Conservation (phyloP, 2,888 invertebrate genomes). For the Eledona agricola region DNA sequence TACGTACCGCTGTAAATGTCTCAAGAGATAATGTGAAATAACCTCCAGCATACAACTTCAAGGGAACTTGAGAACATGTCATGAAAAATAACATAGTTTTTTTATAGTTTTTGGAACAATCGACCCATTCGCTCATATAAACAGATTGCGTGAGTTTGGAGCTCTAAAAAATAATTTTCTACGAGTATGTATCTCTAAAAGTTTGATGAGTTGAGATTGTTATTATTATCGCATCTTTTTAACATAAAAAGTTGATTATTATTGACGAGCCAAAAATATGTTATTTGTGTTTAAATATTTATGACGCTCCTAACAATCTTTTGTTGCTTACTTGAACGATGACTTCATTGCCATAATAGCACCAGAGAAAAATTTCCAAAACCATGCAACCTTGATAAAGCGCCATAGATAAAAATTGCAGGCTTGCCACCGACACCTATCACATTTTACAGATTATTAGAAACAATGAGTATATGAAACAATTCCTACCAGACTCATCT, state of each 20-base stretch:
- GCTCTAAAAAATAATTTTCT: slow-evolving; percentile 58
- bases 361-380: slow-evolving; percentile 66
- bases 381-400: slow-evolving; percentile 67
- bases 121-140: slow-evolving; percentile 61
- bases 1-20: slow-evolving; percentile 64
- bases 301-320: neutral
- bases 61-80: slow-evolving; percentile 63
- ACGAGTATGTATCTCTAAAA: slow-evolving; percentile 2
- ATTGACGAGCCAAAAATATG: too few relatives aligned
- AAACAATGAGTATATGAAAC: neutral
- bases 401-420: slow-evolving; percentile 63
- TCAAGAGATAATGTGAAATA: slow-evolving; percentile 65
- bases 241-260: too few relatives aligned
- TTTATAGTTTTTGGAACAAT: slow-evolving; percentile 58
- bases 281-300: neutral
- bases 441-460: neutral
- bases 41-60: slow-evolving; percentile 63
- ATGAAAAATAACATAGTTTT: slow-evolving; percentile 63
- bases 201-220: too few relatives aligned
- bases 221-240: too few relatives aligned
- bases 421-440: slow-evolving; percentile 39
- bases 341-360: slow-evolving; percentile 69
- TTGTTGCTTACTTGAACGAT: slow-evolving; percentile 62
- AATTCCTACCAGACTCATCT: slow-evolving; percentile 53
- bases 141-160: slow-evolving; percentile 59